phyloP scores from a whole-genome alignment of 2,113 vertebrate genomes.

The Marcusenius ussheri region DNA sequence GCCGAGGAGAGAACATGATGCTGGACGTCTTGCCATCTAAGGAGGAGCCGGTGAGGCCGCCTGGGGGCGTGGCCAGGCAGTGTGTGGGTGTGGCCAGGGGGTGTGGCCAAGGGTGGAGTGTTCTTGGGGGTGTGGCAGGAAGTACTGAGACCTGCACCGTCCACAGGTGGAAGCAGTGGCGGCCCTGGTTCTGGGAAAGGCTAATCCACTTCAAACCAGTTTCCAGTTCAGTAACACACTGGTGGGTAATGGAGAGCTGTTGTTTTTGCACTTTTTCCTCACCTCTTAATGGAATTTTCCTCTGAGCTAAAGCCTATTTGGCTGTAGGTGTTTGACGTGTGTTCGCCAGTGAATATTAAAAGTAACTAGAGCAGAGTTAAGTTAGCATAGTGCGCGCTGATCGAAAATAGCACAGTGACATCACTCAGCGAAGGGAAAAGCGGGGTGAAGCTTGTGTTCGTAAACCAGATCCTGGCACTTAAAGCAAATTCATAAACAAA shows the following conservation, averaged over 20 bases:
- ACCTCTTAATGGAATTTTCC: not conserved
- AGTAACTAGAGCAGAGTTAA: not conserved
- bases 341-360: not conserved
- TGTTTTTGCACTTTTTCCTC: not conserved
- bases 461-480: not conserved
- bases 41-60: slow-evolving; percentile 62
- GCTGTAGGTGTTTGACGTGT: not conserved
- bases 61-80: not conserved
- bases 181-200: slow-evolving; percentile 66
- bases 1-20: slow-evolving; percentile 95
- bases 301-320: not conserved
- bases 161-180: slow-evolving; percentile 75
- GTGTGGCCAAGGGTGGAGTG: not conserved
- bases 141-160: not conserved
- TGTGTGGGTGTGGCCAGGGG: not conserved
- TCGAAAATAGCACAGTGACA: not conserved
- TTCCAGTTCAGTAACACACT: not conserved
- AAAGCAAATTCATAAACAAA: not conserved
- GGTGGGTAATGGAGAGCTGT: not conserved
- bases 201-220: slow-evolving; percentile 18
- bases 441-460: not conserved
- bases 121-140: not conserved
- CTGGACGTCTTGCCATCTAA: slow-evolving; percentile 70
- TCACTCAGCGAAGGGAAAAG: not conserved
- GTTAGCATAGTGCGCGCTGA: not conserved